These are phyloP conservation scores for Pseudotriccus pelzelni DNA, from an alignment of 2,797 vertebrate genomes.

Conservation along the genomic window DNA sequence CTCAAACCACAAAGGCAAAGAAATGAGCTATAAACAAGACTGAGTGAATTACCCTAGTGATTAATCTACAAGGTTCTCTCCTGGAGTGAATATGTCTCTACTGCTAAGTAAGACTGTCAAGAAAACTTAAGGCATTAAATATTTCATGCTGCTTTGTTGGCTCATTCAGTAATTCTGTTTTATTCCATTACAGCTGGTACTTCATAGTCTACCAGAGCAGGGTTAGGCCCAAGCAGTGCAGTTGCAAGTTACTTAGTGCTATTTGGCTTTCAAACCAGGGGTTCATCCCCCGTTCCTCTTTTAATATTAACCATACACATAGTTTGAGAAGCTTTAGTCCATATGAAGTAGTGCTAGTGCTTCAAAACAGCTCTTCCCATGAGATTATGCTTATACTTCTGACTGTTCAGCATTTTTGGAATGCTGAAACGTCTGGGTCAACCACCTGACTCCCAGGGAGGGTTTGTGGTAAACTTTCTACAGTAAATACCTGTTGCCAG, in stretches of 20 bases:
- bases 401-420: not conserved
- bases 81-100: not conserved
- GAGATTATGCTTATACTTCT: not conserved
- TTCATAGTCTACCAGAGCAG: not conserved
- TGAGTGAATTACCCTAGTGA: not conserved
- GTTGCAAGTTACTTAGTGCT: not conserved
- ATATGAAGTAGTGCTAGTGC: not conserved
- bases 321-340: not conserved
- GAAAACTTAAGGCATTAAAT: not conserved
- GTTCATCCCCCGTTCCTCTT: not conserved
- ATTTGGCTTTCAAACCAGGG: not conserved
- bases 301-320: fast-evolving
- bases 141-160: not conserved
- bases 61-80: not conserved
- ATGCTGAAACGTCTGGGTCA: not conserved
- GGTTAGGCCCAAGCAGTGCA: not conserved
- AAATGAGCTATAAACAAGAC: not conserved
- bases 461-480: not conserved
- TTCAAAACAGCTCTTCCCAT: not conserved
- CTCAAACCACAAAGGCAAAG: not conserved
- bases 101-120: not conserved
- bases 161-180: not conserved
- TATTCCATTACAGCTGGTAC: not conserved
- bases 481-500: not conserved
- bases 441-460: not conserved